These are phyloP conservation scores for Metallyticus violacea DNA, from an alignment of 2,888 invertebrate genomes.

Conservation along the genomic window DNA sequence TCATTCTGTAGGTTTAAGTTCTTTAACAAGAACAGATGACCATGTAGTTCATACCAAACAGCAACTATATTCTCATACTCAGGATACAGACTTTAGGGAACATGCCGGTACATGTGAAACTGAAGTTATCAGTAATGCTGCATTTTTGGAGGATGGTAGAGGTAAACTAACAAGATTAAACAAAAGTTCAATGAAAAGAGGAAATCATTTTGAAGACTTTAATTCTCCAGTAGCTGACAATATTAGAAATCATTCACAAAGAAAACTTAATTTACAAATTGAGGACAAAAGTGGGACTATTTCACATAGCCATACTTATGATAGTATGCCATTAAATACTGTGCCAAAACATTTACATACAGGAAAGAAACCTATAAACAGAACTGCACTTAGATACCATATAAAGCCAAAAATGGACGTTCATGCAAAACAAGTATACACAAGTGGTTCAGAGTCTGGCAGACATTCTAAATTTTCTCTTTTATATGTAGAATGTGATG, in stretches of 20 bases:
- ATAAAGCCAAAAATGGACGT: not conserved
- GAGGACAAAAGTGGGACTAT: not conserved
- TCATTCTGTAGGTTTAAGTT: not conserved
- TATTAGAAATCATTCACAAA: not conserved
- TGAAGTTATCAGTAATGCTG: not conserved
- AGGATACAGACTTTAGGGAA: not conserved
- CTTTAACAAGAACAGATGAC: not conserved
- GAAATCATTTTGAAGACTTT: too few relatives aligned
- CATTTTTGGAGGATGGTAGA: not conserved
- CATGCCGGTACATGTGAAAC: not conserved
- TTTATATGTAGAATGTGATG: not conserved
- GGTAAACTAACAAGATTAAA: not conserved
- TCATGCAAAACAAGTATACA: not conserved
- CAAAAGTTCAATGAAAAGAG: not conserved
- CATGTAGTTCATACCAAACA: not conserved
- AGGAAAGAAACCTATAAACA: not conserved
- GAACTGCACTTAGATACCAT: not conserved
- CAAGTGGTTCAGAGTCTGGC: not conserved
- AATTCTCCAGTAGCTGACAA: too few relatives aligned
- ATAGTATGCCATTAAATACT: not conserved
- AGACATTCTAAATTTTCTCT: not conserved
- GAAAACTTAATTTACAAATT: not conserved
- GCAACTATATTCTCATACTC: not conserved
- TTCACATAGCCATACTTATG: not conserved
- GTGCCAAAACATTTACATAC: not conserved